Base-by-base conservation (phyloP, 2,888 invertebrate genomes). In the Drosophila nr. perissopoda region DNA sequence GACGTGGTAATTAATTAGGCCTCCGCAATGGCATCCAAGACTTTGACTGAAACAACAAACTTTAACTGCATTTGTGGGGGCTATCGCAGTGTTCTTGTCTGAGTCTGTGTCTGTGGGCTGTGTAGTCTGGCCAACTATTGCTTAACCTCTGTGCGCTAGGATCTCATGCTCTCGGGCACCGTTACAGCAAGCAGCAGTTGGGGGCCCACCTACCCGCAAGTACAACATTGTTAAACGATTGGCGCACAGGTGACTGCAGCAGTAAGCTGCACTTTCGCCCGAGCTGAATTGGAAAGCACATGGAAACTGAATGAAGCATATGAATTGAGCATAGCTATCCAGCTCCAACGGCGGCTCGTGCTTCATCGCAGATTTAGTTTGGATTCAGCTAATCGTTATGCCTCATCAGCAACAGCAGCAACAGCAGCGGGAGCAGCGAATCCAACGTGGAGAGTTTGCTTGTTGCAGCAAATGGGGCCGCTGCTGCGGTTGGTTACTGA, bases 1-100 rank as follows among this genome's bases (percentile, higher is more conserved):
- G 78, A 89, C 80, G 76, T 67, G 75, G 79, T 79, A 87, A 87
- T 87, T 87, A 89, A 90, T 87, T 90, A 90, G 89, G 70, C 70
- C 64, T 40, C 83, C 79, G 73, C 79, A 82, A 67, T 76, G 73
- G 64, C 79, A 71, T 56, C 18, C 57, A 52, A 53, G 38, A 38
- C 74, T 57, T 57, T 42, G 61, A 57, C 77, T 51, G n/a, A 63
- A 38, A 45, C 52, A 27, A 18, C 56, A 57, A 29, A 36, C 25
- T 51, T 31, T 67, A 67, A 51, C 38, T 65, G 62, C 74, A 69
- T 48, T 45, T 60, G 69, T 67, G 59, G 33, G n/a, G 71, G 80
- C 77, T 78, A 75, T 67, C 70, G 65, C 66, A 61, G 29, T 70
- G 76, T 59, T 56, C 56, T 65, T 66, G 69, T 58, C 73, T 63